Conservation (phyloP, 2,888 invertebrate genomes). For the Xiphydria camelus region DNA sequence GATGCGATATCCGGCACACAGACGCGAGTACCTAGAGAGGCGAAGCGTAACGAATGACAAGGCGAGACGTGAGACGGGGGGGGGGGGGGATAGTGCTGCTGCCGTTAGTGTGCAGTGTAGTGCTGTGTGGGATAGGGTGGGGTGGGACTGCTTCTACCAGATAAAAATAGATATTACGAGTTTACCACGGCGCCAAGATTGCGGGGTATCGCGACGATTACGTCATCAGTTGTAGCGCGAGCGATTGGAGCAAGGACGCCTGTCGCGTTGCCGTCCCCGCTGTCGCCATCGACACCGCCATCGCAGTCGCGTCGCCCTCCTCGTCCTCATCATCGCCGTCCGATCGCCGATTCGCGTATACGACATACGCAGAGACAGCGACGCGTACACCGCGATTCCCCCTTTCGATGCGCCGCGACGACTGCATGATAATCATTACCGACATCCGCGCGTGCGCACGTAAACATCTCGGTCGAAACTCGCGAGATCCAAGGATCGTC, state of each 20-base stretch:
- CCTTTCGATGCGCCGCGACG: not conserved
- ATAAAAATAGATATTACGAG: slow-evolving; percentile 65
- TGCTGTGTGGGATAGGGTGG: no score
- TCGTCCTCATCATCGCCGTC: slow-evolving; percentile 20
- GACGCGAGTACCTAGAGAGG: no score
- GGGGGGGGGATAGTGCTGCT: not conserved
- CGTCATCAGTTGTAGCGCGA: slow-evolving; percentile 59
- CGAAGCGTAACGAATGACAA: no score
- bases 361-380: no score
- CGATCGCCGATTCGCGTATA: not conserved
- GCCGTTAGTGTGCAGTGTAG: no score
- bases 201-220: slow-evolving; percentile 62
- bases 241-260: slow-evolving; percentile 48
- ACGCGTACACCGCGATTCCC: no score
- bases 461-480: no score
- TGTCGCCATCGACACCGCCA: slow-evolving; percentile 42
- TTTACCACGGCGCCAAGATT: slow-evolving; percentile 64
- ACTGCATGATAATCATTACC: not conserved
- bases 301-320: slow-evolving; percentile 37
- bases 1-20: no score
- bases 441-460: not conserved
- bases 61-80: not conserved
- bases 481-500: no score
- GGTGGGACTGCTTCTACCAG: slow-evolving; percentile 49
- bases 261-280: slow-evolving; percentile 39